Conservation (phyloP, 2,797 vertebrate species). For the Clangula hyemalis region DNA sequence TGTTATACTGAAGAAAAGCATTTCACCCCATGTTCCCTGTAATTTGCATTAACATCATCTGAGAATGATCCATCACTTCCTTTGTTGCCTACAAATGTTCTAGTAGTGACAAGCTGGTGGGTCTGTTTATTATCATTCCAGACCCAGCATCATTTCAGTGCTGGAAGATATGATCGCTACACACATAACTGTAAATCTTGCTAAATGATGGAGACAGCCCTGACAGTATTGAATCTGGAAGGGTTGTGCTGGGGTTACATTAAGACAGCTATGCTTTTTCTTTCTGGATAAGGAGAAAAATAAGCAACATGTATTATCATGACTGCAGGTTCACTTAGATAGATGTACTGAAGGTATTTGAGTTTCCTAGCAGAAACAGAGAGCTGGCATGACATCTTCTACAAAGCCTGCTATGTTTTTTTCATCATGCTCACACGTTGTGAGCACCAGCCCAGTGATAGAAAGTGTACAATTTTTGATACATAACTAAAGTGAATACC, state of each 20-base stretch:
- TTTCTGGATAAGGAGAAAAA: not conserved
- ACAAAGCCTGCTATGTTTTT: not conserved
- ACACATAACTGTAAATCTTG: not conserved
- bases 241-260: not conserved
- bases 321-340: not conserved
- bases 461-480: not conserved
- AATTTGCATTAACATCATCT: not conserved
- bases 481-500: rapidly evolving
- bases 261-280: not conserved
- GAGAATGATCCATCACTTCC: not conserved
- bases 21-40: not conserved
- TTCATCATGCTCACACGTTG: not conserved
- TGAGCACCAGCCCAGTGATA: not conserved
- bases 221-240: not conserved
- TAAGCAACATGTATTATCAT: not conserved
- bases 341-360: not conserved
- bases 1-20: not conserved
- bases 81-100: not conserved
- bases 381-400: not conserved
- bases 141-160: not conserved
- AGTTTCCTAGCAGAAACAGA: not conserved
- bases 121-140: not conserved
- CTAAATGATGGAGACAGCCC: not conserved
- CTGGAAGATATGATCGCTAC: not conserved
- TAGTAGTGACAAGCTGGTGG: not conserved